Conservation (phyloP, 2,797 vertebrate species). For the Enteromius paludinosus region DNA sequence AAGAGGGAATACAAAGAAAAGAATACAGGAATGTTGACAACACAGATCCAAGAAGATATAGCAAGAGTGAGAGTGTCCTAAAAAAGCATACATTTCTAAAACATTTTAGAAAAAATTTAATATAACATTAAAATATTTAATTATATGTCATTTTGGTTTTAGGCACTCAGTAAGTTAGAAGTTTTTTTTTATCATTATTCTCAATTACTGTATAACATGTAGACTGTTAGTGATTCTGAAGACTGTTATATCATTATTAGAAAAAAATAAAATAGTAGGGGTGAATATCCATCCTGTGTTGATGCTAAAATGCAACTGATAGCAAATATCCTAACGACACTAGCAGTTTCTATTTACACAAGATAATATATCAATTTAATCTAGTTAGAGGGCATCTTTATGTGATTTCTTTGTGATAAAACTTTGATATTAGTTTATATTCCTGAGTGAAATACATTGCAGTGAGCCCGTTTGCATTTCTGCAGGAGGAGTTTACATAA, state of each 20-base stretch:
- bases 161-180: slow-evolving; percentile 9
- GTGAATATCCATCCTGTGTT: background rate
- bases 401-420: slow-evolving; percentile 57
- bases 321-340: slow-evolving; percentile 37
- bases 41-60: background rate
- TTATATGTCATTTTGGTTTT: background rate
- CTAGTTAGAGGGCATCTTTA: slow-evolving; percentile 42
- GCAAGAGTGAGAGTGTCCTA: background rate
- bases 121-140: background rate
- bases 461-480: slow-evolving; percentile 39
- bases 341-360: slow-evolving; percentile 19
- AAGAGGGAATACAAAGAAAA: background rate
- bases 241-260: background rate
- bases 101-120: background rate
- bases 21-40: background rate
- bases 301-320: slow-evolving; percentile 35
- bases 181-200: slow-evolving; percentile 3
- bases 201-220: slow-evolving; percentile 33
- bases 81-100: background rate
- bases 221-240: slow-evolving; percentile 12
- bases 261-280: background rate
- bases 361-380: slow-evolving; percentile 47
- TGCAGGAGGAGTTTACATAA: slow-evolving; percentile 47
- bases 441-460: slow-evolving; percentile 38
- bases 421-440: slow-evolving; percentile 55